Percentiles rank a stretch among this genome's conserved stretches.
Conservation (phyloP, 2,888 invertebrate genomes). For the Rhimphoctona megacephalus region DNA sequence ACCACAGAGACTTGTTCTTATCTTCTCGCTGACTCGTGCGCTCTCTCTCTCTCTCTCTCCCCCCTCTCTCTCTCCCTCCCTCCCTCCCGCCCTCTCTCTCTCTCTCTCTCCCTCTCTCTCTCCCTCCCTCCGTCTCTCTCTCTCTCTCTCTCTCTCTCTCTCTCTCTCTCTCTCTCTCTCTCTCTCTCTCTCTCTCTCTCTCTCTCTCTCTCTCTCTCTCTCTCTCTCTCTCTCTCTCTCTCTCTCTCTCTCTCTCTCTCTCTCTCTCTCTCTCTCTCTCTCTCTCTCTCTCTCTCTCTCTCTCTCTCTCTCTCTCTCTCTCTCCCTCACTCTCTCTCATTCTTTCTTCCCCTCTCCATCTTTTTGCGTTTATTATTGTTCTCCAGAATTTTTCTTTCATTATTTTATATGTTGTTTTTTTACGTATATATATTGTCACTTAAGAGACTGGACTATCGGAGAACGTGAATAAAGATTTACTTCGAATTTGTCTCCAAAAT, state of each 20-base stretch:
- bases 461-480: background rate
- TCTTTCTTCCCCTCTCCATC: slow-evolving; percentile 3
- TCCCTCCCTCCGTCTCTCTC: slow-evolving; percentile 24
- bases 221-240: slow-evolving; percentile 26
- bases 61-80: slow-evolving; percentile 7
- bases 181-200: slow-evolving; percentile 29
- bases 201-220: slow-evolving; percentile 44
- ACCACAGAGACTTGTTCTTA: slow-evolving; percentile 69
- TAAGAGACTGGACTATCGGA: background rate
- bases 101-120: slow-evolving; percentile 13
- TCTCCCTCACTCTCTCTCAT: slow-evolving; percentile 15
- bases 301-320: slow-evolving; percentile 46
- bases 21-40: slow-evolving; percentile 55
- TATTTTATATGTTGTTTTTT: slow-evolving; percentile 11
- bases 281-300: slow-evolving; percentile 23
- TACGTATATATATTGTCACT: background rate
- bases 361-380: slow-evolving; percentile 30
- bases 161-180: slow-evolving; percentile 42
- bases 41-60: slow-evolving; percentile 46
- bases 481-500: background rate
- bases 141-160: slow-evolving; percentile 38
- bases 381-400: slow-evolving; percentile 25
- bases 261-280: slow-evolving; percentile 39
- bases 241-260: slow-evolving; percentile 44
- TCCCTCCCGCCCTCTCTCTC: slow-evolving; percentile 30